phyloP scores from a whole-genome alignment of 2,113 vertebrate species.

The Paedocypris sp. region DNA sequence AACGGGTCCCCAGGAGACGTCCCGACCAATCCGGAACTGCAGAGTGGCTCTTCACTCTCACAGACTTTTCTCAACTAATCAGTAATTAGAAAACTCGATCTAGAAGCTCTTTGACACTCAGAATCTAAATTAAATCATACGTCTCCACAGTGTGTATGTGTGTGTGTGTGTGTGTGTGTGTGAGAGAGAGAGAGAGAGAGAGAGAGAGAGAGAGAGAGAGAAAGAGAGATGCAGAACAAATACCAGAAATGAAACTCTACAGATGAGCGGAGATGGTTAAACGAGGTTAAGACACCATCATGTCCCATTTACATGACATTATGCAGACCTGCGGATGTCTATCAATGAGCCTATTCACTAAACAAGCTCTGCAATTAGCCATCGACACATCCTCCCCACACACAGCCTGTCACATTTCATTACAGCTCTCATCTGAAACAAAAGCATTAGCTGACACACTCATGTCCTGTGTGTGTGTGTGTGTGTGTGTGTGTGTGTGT shows the following conservation, averaged over 20 bases:
- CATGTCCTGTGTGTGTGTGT: constrained; percentile 3
- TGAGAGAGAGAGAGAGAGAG: constrained; percentile 4
- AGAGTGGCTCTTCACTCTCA: neutral
- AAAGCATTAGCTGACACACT: constrained; percentile 36
- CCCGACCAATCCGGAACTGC: neutral
- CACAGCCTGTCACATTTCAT: constrained; percentile 33
- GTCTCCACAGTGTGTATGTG: neutral
- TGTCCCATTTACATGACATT: constrained; percentile 37
- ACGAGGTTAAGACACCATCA: constrained; percentile 37
- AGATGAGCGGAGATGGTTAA: constrained; percentile 33
- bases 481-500: neutral
- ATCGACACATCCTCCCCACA: constrained; percentile 24
- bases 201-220: constrained; percentile 1
- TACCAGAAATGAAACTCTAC: no score
- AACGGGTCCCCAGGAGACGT: neutral
- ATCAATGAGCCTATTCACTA: constrained; percentile 38
- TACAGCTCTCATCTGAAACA: constrained; percentile 30
- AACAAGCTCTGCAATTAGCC: constrained; percentile 37
- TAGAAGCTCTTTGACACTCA: constrained; percentile 8
- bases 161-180: no score
- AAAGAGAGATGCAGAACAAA: neutral
- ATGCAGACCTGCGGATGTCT: constrained; percentile 34
- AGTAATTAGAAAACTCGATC: constrained; percentile 20
- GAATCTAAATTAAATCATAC: constrained; percentile 15
- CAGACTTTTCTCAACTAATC: constrained; percentile 9